These are phyloP conservation scores for Brevimyrus niger DNA, from an alignment of 2,113 vertebrate species.

Conservation along the genomic window DNA sequence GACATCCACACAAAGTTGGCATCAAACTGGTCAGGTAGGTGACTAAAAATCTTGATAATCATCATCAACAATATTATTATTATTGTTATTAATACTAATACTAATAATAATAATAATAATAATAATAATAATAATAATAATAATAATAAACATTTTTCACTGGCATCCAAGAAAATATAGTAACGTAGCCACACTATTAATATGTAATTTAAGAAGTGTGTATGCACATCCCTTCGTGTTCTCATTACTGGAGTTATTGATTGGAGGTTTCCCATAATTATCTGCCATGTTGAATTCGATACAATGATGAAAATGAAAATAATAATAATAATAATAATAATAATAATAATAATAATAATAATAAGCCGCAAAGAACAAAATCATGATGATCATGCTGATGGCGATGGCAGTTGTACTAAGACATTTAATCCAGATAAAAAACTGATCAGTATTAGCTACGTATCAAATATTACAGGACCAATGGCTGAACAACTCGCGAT, in stretches of 20 bases:
- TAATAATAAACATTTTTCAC: neutral
- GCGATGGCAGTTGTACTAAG: neutral
- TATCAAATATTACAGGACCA: neutral
- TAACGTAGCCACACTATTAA: neutral
- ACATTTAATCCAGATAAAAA: neutral
- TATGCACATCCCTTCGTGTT: neutral
- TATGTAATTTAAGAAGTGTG: neutral
- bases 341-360: neutral
- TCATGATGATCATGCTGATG: neutral
- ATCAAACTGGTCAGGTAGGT: constrained; percentile 18
- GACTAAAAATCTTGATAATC: neutral
- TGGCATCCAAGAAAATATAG: neutral
- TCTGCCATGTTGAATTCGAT: neutral
- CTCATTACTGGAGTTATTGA: neutral
- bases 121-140: neutral
- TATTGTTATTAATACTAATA: neutral
- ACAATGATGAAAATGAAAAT: neutral
- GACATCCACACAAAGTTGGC: constrained; percentile 7
- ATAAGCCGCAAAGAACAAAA: neutral
- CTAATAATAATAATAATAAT: neutral
- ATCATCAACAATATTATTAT: neutral
- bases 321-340: neutral
- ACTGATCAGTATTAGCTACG: neutral
- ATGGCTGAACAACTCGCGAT: neutral
- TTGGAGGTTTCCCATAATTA: neutral